A percentile compares a stretch with the other conserved stretches of the same genome.
phyloP scores from a whole-genome alignment of 2,797 vertebrate genomes.

The Hipposideros larvatus region DNA sequence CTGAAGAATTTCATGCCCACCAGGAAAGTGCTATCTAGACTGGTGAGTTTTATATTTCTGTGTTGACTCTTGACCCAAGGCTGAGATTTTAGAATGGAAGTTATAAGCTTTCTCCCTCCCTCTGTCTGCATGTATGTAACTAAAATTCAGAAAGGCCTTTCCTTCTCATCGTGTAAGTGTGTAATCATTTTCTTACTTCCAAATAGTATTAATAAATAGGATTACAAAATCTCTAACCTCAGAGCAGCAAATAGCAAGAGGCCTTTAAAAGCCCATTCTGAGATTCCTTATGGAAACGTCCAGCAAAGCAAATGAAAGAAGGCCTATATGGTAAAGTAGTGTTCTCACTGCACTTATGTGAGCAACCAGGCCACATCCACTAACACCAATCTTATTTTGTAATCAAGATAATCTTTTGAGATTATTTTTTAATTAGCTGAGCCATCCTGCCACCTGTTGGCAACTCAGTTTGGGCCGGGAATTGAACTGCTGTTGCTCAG shows the following conservation, averaged over 20 bases:
- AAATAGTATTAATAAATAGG: not conserved
- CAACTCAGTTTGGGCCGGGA: no score
- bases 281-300: not conserved
- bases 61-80: not conserved
- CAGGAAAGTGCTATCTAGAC: not conserved
- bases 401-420: not conserved
- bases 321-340: not conserved
- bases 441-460: no score
- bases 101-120: not conserved
- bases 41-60: not conserved
- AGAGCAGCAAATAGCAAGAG: not conserved
- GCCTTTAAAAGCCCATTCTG: not conserved
- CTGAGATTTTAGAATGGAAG: not conserved
- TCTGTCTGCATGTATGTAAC: not conserved
- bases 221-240: not conserved
- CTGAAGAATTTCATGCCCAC: not conserved
- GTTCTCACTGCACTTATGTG: not conserved
- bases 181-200: not conserved
- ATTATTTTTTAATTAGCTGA: not conserved
- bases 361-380: not conserved
- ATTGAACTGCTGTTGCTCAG: no score
- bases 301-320: not conserved
- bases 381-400: not conserved
- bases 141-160: not conserved
- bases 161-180: not conserved